Percentiles rank a stretch among this genome's conserved stretches.
Evolutionary conservation across 2,113 vertebrate genomes (phyloP).

Genomic region (Mastomys natalensis): DNA sequence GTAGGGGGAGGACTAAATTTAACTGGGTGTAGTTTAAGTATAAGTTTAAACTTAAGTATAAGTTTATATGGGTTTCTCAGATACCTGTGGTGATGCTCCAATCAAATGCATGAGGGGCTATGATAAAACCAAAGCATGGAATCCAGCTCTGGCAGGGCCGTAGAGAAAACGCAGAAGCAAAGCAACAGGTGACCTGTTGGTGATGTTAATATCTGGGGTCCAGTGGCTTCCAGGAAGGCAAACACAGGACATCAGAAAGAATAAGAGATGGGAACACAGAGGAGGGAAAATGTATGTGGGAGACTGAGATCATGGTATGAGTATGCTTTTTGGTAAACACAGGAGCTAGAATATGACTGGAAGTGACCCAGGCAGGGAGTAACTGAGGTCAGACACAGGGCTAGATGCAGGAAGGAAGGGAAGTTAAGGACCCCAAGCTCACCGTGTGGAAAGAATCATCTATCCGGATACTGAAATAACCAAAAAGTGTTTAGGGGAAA

Average conservation of each 20-base stretch:
- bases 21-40: neutral
- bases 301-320: neutral
- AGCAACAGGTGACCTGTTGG: neutral
- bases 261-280: neutral
- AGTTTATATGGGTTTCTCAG: neutral
- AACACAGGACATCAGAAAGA: neutral
- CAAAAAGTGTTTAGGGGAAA: conserved; percentile 1
- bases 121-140: neutral
- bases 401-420: neutral
- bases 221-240: neutral
- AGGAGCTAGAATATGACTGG: neutral
- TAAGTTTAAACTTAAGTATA: no score
- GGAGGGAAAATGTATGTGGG: no score
- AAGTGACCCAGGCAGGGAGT: rapidly evolving
- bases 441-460: conserved; percentile 24
- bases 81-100: neutral
- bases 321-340: neutral
- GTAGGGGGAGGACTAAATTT: neutral
- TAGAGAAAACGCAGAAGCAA: neutral
- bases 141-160: neutral
- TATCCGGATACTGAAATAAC: conserved; percentile 56
- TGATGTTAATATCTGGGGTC: neutral
- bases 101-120: neutral
- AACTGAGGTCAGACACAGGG: neutral
- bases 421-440: neutral